phyloP scores from a whole-genome alignment of 1,140 invertebrate genomes.

The Nasonia vitripennis region DNA sequence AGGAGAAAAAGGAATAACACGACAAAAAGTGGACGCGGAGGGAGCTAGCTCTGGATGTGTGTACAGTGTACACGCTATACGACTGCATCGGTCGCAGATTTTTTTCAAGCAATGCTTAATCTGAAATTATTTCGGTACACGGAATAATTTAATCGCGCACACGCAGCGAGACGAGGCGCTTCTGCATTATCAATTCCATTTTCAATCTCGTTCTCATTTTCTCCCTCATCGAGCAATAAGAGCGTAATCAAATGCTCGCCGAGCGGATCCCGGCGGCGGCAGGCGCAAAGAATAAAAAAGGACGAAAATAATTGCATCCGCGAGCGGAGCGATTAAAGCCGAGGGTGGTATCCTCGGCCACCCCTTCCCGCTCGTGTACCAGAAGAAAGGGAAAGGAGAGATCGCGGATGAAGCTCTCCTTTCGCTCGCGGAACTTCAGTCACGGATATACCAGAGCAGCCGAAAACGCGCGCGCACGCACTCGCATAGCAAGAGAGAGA shows the following conservation, averaged over 20 bases:
- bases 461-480: slow-evolving; percentile 28
- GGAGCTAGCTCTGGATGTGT: not conserved
- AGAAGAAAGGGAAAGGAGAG: slow-evolving; percentile 45
- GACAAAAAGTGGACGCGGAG: slow-evolving; percentile 48
- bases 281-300: slow-evolving; percentile 3
- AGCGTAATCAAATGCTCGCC: slow-evolving; percentile 44
- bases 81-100: not conserved
- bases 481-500: not conserved
- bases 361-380: not conserved
- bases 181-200: slow-evolving; percentile 36
- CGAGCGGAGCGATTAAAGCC: slow-evolving; percentile 48
- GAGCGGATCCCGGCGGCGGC: slow-evolving; percentile 3
- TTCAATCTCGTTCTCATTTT: slow-evolving; percentile 47
- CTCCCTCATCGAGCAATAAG: slow-evolving; percentile 41
- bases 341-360: slow-evolving; percentile 9
- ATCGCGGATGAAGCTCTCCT: slow-evolving; percentile 27
- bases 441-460: not conserved
- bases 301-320: slow-evolving; percentile 53
- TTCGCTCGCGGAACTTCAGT: slow-evolving; percentile 20
- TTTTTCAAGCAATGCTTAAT: slow-evolving; percentile 13
- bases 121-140: not conserved
- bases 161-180: not conserved
- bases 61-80: not conserved
- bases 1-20: slow-evolving; percentile 51
- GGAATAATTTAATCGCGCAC: not conserved